Evolutionary conservation across 2,888 invertebrate genomes (phyloP).

Genomic region (Eupeodes latifasciatus): DNA sequence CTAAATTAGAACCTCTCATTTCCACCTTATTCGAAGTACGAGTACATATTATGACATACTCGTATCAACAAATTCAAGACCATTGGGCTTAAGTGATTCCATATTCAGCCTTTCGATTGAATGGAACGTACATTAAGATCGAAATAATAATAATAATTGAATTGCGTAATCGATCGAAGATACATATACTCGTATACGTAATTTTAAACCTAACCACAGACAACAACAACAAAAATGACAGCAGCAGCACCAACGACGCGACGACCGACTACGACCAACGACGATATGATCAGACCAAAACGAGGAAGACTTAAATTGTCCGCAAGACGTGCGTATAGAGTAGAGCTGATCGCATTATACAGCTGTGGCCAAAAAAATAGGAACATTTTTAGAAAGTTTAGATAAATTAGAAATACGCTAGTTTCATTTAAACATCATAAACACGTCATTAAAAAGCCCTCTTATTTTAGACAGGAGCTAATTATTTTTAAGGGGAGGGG

Average conservation of each 20-base stretch:
- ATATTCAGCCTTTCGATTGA: background rate
- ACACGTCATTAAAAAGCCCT: no score
- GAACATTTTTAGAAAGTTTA: no score
- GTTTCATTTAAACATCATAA: no score
- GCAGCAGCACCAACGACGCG: no score
- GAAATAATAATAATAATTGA: conserved; percentile 34
- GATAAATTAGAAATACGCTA: no score
- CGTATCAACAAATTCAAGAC: background rate
- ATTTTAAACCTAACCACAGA: conserved; percentile 61
- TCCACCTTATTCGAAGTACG: background rate
- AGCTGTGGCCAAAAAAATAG: no score
- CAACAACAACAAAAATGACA: conserved; percentile 40
- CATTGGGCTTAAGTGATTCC: conserved; percentile 25
- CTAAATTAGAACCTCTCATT: background rate
- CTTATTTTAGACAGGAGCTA: no score
- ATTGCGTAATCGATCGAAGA: conserved; percentile 58
- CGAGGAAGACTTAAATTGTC: conserved; percentile 23
- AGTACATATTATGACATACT: no score
- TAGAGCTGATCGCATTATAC: background rate
- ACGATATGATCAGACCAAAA: background rate
- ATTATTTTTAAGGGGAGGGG: no score
- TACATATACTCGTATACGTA: background rate
- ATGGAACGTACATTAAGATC: conserved; percentile 28
- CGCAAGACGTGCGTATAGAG: background rate
- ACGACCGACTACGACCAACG: no score